Base-by-base conservation (phyloP, 2,113 vertebrate species). In the Rutilus rutilus region DNA sequence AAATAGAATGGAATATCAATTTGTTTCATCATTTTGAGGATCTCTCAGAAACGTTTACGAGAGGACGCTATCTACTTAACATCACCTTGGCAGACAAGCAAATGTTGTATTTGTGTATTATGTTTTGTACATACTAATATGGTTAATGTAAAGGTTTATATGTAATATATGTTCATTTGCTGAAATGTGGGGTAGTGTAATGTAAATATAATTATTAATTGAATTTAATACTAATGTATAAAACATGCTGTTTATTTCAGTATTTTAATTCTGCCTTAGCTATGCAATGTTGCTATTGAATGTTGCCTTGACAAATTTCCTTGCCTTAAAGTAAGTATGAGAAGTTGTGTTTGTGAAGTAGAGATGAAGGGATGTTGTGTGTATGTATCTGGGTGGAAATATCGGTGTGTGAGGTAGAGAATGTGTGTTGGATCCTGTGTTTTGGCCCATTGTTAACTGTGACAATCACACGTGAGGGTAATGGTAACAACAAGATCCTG, bases 271-370 rank as follows among this genome's bases (percentile, higher is more conserved):
- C 86, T 91, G 92, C 93, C 92, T 95, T 93, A 93, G 94, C 95
- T 95, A 95, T 95, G 95, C 94, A 95, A 94, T 90, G 91, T 88
- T 88, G 93, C 92, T 92, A 87, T 92, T 91, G 93, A 94, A 92
- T 92, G 85, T 85, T 91, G 95, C 94, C 95, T 94, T 95, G 92
- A 94, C 83, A 84, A 90, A 91, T 94, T 91, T 89, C 90, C 91
- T 92, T 93, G 94, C 94, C 95, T 95, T 95, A 94, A 93, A 91
- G 86, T 84, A 50, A 82, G 83, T 84, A 92, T 73, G 86, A 80
- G 84, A 76, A 65, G 92, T 89, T 64, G 79, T 86, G 91, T 89
- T 90, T 84, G 88, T 90, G 33, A 54, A 76, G 75, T 33, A 54
- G 78, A 77, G 85, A 88, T 64, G 85, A 73, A 64, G 62, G 45